These are phyloP conservation scores for Hyperoplus immaculatus DNA, from an alignment of 2,797 vertebrate genomes.

Conservation along the genomic window DNA sequence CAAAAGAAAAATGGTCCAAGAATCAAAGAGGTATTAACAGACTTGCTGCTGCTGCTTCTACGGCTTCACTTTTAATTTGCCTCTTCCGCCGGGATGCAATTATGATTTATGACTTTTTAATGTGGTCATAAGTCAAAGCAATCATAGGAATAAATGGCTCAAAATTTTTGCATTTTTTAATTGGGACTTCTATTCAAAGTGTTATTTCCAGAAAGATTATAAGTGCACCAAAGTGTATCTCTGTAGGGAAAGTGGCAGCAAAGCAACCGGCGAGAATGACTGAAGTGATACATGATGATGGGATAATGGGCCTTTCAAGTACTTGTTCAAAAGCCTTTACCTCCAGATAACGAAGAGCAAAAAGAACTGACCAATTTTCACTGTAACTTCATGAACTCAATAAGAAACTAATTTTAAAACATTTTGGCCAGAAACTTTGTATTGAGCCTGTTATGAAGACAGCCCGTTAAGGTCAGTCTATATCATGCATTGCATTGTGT, in stretches of 20 bases:
- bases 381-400: constrained; percentile 53
- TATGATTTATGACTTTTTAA: constrained; percentile 78
- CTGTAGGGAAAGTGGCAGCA: constrained; percentile 5
- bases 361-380: constrained; percentile 17
- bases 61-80: constrained; percentile 49
- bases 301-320: constrained; percentile 30
- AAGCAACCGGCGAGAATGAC: constrained; percentile 24
- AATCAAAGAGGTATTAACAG: constrained; percentile 65
- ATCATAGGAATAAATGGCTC: constrained; percentile 61
- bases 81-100: constrained; percentile 59
- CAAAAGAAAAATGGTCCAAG: constrained; percentile 15
- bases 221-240: constrained; percentile 13
- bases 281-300: constrained; percentile 19
- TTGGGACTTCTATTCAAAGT: constrained; percentile 61
- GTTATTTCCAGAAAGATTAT: constrained; percentile 45
- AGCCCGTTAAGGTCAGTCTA: constrained; percentile 40
- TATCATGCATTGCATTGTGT: constrained; percentile 33
- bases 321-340: constrained; percentile 27
- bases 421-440: constrained; percentile 4
- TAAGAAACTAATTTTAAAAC: constrained; percentile 36
- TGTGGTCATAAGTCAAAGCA: constrained; percentile 69
- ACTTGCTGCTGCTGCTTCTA: constrained; percentile 36
- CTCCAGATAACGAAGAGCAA: constrained; percentile 25
- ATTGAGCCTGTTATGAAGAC: constrained; percentile 46
- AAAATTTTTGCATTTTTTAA: constrained; percentile 59